Percentiles rank a stretch among this genome's conserved stretches.
Evolutionary conservation across 2,113 vertebrate species (phyloP).

Genomic region (Nettapus auritus): DNA sequence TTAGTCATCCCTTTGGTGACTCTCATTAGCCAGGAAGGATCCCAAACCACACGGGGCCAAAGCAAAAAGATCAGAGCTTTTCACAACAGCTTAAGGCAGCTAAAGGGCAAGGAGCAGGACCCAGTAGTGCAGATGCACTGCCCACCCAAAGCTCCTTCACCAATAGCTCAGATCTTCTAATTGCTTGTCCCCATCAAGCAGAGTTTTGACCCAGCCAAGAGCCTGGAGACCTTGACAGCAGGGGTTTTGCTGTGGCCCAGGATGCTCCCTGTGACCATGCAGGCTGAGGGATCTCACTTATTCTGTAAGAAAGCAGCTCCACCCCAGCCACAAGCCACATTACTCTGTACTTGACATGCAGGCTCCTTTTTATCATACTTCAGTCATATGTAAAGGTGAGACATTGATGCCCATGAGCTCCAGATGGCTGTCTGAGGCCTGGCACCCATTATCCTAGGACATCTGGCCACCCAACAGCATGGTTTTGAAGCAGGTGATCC

Average conservation of each 20-base stretch:
- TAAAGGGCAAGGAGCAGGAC: not conserved
- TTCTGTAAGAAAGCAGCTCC: not conserved
- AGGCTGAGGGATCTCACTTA: not conserved
- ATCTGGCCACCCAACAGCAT: not conserved
- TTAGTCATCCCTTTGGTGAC: not conserved
- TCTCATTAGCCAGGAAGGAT: accelerated
- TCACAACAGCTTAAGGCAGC: not conserved
- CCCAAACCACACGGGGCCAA: not conserved
- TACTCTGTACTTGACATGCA: not conserved
- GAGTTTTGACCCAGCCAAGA: not conserved
- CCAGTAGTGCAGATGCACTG: not conserved
- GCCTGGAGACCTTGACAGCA: not conserved
- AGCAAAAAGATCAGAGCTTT: not conserved
- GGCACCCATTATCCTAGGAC: too few species aligned
- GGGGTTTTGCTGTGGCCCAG: not conserved
- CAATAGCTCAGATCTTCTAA: not conserved
- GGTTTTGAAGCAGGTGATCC: not conserved
- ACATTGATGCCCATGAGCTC: not conserved
- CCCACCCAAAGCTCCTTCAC: not conserved
- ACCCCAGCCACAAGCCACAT: not conserved
- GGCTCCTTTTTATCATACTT: not conserved
- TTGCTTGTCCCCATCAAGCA: not conserved
- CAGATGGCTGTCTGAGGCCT: not conserved
- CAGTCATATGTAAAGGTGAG: not conserved
- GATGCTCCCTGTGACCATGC: accelerated